Evolutionary conservation across 2,797 vertebrate species (phyloP), one percentile per base, ranked within the genome.

Genomic region (Microctenopoma lineatum): DNA sequence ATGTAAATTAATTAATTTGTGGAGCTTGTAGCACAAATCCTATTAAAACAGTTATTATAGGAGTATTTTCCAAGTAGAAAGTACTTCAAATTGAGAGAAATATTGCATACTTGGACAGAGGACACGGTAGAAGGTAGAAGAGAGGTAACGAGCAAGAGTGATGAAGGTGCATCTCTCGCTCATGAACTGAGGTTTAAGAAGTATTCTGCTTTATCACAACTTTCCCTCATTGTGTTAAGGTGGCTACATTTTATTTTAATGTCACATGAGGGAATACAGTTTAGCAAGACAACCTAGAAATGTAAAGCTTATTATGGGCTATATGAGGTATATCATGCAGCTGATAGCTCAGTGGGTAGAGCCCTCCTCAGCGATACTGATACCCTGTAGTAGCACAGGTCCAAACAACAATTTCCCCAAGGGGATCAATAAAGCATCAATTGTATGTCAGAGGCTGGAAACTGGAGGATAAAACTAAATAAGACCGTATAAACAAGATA

Each of bases 11-110:
- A 47, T 25, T 47, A 12, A 47, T 36, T 5, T 42, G 41, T n/a
- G 42, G 15, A 2, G 7, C 7, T 42, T 12, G 29, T n/a, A 41
- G 18, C 8, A 51, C 9, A 3, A 29, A 32, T 32, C 3, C 14
- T 1, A 34, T 52, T 52, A 32, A 50, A 4, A 39, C 21, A 27
- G 1, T 52, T 44, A 52, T 16, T 9, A 32, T 7, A 21, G 9
- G 9, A 47, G 2, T 61, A 51, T 64, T 71, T 57, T 57, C 53
- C 57, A 27, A 1, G 32, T 38, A 7, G 26, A 55, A 10, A 55
- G 10, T 32, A 32, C 15, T 50, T 36, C 44, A 47, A n/a, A 45
- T 32, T 47, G 44, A 51, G 14, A 29, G 7, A 32, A 27, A 11
- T 39, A 39, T 12, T 9, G 27, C 4, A 52, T 29, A 15, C 15